Percentiles rank a stretch among this genome's conserved stretches.
Conservation (phyloP, 2,113 vertebrate genomes). For the Pimephales promelas region DNA sequence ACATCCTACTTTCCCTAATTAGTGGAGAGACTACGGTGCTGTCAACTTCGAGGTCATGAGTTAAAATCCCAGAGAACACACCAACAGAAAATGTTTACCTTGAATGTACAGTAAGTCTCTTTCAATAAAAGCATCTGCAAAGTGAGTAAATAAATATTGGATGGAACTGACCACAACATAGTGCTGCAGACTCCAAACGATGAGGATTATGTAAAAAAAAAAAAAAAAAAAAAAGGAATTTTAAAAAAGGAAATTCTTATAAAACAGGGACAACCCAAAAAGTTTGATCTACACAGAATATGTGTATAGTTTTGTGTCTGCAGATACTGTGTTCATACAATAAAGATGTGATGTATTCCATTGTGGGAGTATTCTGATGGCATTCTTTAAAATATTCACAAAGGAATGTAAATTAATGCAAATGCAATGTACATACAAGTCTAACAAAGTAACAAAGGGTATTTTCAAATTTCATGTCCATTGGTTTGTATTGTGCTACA, state of each 20-base stretch:
- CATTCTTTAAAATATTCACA: constrained; percentile 8
- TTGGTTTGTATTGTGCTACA: neutral
- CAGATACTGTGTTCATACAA: neutral
- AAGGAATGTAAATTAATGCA: neutral
- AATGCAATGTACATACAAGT: constrained; percentile 11
- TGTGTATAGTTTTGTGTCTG: neutral
- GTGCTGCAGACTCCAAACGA: neutral
- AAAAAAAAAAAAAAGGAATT: neutral
- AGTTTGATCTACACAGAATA: neutral
- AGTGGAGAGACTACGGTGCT: neutral
- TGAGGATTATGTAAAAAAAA: neutral
- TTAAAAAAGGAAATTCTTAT: neutral
- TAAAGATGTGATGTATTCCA: constrained; percentile 7
- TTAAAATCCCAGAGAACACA: neutral
- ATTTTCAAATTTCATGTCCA: neutral
- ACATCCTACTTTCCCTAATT: constrained; percentile 13
- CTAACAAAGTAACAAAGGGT: neutral
- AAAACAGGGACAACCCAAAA: neutral
- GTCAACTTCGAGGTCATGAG: neutral
- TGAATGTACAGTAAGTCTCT: neutral
- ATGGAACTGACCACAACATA: neutral
- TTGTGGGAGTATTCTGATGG: neutral
- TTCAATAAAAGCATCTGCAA: neutral
- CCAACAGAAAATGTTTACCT: constrained; percentile 12
- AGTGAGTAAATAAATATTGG: neutral